Evolutionary conservation across 2,797 vertebrate genomes (phyloP).

Genomic region (Pipistrellus nathusii): DNA sequence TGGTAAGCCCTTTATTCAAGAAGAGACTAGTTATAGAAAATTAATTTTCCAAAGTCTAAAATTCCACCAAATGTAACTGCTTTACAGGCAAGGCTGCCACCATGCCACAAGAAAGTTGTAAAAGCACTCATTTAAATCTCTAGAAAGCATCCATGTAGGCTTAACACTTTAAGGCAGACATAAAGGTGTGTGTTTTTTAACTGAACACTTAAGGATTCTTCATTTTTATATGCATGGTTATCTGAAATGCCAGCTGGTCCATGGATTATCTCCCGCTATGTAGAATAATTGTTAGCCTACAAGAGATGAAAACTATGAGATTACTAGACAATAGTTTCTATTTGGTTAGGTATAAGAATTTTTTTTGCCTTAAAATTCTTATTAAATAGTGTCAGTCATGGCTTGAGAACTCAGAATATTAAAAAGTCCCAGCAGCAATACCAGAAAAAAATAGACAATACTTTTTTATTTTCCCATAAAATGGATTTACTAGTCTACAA

Average conservation of each 20-base stretch:
- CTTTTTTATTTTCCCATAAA: conserved; percentile 19
- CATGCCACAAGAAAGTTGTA: conserved; percentile 49
- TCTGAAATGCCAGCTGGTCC: conserved; percentile 49
- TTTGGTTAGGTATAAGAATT: conserved; percentile 36
- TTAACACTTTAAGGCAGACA: neutral
- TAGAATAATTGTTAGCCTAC: conserved; percentile 56
- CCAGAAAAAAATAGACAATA: conserved; percentile 57
- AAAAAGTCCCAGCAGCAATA: neutral
- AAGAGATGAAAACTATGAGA: conserved; percentile 27
- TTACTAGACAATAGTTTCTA: conserved; percentile 35
- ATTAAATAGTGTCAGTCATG: conserved; percentile 44
- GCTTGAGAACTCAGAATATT: conserved; percentile 53
- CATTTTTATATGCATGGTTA: conserved; percentile 53
- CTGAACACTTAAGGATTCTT: conserved; percentile 42
- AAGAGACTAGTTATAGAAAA: conserved; percentile 14
- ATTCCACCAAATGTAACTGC: conserved; percentile 31
- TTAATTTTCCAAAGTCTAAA: conserved; percentile 62
- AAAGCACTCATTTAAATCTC: conserved; percentile 41
- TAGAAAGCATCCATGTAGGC: conserved; percentile 3
- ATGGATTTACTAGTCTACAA: neutral
- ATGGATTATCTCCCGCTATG: conserved; percentile 33
- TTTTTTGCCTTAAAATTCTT: conserved; percentile 59
- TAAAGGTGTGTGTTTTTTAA: neutral
- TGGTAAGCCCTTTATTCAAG: neutral
- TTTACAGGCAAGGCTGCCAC: conserved; percentile 52